These are phyloP conservation scores for Anolis sagrei DNA, from an alignment of 2,113 vertebrate genomes.

Conservation along the genomic window DNA sequence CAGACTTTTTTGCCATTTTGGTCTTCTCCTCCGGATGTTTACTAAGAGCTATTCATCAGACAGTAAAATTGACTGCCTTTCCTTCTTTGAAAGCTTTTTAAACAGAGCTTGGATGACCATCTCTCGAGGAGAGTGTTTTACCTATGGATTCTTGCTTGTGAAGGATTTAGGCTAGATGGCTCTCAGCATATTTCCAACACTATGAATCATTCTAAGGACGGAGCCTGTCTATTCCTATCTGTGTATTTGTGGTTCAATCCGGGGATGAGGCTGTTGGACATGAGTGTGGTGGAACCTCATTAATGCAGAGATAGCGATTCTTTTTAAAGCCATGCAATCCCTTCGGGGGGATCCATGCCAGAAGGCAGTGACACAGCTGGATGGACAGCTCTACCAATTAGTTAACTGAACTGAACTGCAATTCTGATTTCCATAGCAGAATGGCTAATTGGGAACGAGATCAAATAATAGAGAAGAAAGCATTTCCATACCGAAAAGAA, in stretches of 20 bases:
- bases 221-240: neutral
- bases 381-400: conserved; percentile 28
- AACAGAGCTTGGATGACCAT: too few relatives aligned
- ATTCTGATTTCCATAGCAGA: conserved; percentile 43
- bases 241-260: neutral
- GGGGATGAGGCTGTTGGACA: neutral
- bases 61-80: too few relatives aligned
- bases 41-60: too few relatives aligned
- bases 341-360: neutral
- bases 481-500: conserved; percentile 1
- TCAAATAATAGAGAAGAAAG: conserved; percentile 34
- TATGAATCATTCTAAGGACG: neutral
- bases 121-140: too few relatives aligned
- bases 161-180: too few relatives aligned
- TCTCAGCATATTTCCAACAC: neutral
- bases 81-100: too few relatives aligned
- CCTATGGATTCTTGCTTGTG: too few relatives aligned
- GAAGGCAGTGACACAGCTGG: neutral
- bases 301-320: neutral
- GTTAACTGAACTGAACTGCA: conserved; percentile 34
- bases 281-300: neutral
- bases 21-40: too few relatives aligned
- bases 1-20: too few relatives aligned
- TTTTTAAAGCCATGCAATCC: neutral
- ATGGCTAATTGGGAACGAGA: conserved; percentile 40